phyloP scores from a whole-genome alignment of 2,797 vertebrate genomes.

The Passerculus sandwichensis region DNA sequence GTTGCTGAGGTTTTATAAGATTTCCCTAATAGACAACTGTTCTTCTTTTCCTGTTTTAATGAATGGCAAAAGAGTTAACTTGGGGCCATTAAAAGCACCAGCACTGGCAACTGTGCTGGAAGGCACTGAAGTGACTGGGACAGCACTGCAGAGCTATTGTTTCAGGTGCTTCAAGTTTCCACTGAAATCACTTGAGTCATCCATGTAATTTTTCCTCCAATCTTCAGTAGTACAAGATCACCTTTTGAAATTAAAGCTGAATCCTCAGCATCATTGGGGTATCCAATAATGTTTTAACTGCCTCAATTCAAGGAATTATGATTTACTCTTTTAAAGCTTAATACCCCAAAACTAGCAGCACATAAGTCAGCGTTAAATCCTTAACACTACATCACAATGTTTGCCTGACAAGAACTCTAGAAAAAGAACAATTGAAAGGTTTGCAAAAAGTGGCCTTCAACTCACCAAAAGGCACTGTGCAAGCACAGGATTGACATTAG shows the following conservation, averaged over 20 bases:
- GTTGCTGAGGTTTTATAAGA: neutral
- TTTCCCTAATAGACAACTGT: neutral
- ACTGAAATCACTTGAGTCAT: neutral
- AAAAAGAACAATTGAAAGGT: constrained; percentile 9
- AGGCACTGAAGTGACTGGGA: neutral
- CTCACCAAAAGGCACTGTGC: neutral
- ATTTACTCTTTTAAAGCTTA: neutral
- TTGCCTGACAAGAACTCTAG: neutral
- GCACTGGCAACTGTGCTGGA: neutral
- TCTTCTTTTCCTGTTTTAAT: neutral
- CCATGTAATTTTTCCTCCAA: neutral
- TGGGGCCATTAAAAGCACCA: neutral
- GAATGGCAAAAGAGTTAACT: constrained; percentile 7
- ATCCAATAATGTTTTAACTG: neutral
- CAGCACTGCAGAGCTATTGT: neutral
- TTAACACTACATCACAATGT: neutral
- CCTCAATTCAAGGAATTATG: neutral
- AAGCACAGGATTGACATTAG: neutral
- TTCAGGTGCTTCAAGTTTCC: constrained; percentile 3
- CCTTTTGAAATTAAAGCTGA: neutral
- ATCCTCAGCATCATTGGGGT: neutral
- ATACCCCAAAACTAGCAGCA: neutral
- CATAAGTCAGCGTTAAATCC: neutral
- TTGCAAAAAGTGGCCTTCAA: neutral
- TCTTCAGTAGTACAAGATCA: neutral